A percentile compares a stretch with the other conserved stretches of the same genome.
Evolutionary conservation across 1,140 invertebrate species (phyloP).

Genomic region (Drosophila carrolli): DNA sequence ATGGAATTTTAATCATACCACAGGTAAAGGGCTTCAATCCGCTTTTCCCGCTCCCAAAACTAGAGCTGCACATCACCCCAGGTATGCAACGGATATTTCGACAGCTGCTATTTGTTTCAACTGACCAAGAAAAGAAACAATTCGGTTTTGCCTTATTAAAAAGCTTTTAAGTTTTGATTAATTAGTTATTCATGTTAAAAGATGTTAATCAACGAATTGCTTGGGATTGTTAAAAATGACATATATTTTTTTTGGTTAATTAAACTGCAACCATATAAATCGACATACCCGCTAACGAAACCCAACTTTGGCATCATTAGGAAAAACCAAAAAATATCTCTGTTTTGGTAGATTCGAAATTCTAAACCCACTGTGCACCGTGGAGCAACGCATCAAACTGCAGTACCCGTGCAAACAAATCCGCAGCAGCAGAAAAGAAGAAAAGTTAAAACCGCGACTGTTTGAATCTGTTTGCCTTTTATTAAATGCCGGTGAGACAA

Average conservation of each 20-base stretch:
- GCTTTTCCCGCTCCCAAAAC: background rate
- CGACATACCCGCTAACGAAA: no score
- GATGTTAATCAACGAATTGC: no score
- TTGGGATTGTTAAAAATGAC: no score
- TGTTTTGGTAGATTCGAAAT: background rate
- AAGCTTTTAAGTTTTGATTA: no score
- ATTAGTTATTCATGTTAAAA: no score
- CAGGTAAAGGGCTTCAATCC: slow-evolving; percentile 9
- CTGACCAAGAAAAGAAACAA: background rate
- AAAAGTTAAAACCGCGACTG: slow-evolving; percentile 37
- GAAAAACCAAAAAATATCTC: no score
- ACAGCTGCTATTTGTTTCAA: slow-evolving; percentile 26
- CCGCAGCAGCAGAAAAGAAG: slow-evolving; percentile 31
- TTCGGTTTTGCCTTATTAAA: no score
- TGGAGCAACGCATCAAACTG: slow-evolving; percentile 18
- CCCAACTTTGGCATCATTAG: no score
- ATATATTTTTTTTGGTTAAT: no score
- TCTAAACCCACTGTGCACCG: slow-evolving; percentile 8
- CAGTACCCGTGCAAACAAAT: slow-evolving; percentile 15
- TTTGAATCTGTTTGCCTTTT: slow-evolving; percentile 37
- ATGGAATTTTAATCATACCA: slow-evolving; percentile 8
- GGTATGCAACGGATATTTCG: slow-evolving; percentile 14
- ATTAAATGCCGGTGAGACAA: slow-evolving; percentile 40
- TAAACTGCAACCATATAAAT: no score
- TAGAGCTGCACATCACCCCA: background rate